phyloP scores from a whole-genome alignment of 37 sponge, comb jelly and placozoan species.

The Halisarca cf. caerulea region DNA sequence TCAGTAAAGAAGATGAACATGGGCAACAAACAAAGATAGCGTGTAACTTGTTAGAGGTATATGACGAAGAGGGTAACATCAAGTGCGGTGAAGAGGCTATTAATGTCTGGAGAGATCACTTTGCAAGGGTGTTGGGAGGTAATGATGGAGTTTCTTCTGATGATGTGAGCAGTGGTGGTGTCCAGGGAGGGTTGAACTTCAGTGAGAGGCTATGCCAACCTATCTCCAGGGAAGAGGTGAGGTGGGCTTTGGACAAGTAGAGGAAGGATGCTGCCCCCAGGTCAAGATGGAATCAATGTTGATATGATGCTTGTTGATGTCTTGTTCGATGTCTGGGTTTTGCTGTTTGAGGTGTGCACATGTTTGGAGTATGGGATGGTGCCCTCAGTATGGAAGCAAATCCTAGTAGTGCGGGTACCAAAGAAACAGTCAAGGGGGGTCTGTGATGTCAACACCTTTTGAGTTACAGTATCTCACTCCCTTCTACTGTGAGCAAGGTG shows the following conservation, averaged over 20 bases:
- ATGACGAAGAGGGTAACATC: neutral
- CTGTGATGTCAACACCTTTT: neutral
- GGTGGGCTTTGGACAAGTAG: too few relatives aligned
- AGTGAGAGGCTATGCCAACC: too few relatives aligned
- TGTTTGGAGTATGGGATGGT: slow-evolving; percentile 2
- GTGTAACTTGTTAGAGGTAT: neutral
- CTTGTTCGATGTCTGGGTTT: neutral
- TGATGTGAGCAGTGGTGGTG: too few relatives aligned
- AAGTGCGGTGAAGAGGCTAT: neutral
- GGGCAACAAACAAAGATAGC: neutral
- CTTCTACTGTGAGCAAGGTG: neutral
- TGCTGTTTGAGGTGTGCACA: neutral
- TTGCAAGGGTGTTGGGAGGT: neutral
- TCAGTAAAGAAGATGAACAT: neutral
- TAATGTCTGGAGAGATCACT: neutral
- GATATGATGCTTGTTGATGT: neutral
- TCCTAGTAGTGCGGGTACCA: neutral
- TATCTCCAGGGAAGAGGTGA: too few relatives aligned
- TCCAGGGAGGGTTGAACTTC: too few relatives aligned
- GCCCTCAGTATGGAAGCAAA: neutral
- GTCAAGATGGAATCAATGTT: neutral
- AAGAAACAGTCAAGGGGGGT: neutral
- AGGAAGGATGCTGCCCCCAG: too few relatives aligned
- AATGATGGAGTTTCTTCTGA: neutral
- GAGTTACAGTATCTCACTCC: neutral